Evolutionary conservation across 2,797 vertebrate species (phyloP).

Genomic region (Epinephelus malabaricus): DNA sequence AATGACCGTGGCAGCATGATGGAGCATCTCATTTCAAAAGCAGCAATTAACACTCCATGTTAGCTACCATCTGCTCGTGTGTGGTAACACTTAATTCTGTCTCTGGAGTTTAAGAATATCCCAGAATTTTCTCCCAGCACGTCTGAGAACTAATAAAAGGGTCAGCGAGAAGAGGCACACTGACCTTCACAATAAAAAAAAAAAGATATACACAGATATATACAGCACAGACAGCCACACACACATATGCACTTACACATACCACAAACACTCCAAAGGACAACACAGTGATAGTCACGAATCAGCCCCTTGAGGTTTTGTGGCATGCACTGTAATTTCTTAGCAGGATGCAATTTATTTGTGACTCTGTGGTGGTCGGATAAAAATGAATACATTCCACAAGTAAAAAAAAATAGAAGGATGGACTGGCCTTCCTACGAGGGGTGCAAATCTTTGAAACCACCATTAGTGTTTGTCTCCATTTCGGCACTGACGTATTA

Average conservation of each 20-base stretch:
- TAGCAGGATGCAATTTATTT: conserved; percentile 63
- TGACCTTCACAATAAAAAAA: conserved; percentile 71
- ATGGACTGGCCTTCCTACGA: conserved; percentile 5
- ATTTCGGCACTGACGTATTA: conserved; percentile 12
- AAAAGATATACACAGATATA: conserved; percentile 1
- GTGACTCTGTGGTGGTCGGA: conserved; percentile 32
- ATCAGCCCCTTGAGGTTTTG: conserved; percentile 50
- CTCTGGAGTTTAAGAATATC: conserved; percentile 26
- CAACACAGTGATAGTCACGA: conserved; percentile 52
- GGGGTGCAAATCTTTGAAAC: conserved; percentile 22
- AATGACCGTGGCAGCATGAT: conserved; percentile 7
- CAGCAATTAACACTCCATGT: background rate
- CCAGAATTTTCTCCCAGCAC: conserved; percentile 63
- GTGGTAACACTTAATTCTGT: background rate
- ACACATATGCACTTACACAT: conserved; percentile 11
- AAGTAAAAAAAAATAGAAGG: conserved; percentile 13
- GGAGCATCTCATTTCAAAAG: conserved; percentile 20
- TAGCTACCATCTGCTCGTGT: conserved; percentile 24
- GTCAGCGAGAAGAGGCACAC: conserved; percentile 55
- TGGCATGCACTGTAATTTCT: conserved; percentile 63
- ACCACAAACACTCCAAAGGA: conserved; percentile 24
- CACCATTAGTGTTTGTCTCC: conserved; percentile 25
- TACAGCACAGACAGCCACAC: conserved; percentile 18
- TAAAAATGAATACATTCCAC: conserved; percentile 40
- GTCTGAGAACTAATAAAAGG: conserved; percentile 38